Evolutionary conservation across 2,113 vertebrate species (phyloP), one percentile per base, ranked within the genome.

Genomic region (Mustela lutreola): DNA sequence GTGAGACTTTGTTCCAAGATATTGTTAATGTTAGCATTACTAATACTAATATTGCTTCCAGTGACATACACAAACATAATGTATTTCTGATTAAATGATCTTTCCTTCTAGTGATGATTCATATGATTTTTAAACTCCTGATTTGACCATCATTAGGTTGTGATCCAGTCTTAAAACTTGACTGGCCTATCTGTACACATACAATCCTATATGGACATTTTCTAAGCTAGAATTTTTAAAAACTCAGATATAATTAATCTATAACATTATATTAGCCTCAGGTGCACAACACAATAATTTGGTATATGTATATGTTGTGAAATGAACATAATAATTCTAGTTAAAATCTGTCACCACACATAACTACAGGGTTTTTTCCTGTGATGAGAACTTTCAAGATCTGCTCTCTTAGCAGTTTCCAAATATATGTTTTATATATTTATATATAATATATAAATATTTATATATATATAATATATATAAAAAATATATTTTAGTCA

Each of bases 31-130:
- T 83, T 89, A 85, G 21, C 89, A 18, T 70, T 73, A 11, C 14
- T 89, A 84, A 53, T 92, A 39, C 14, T 89, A 70, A 50, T 92
- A n/a, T 36, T 86, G 39, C 28, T 65, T 83, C 39, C 28, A 87
- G 1, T 85, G n/a, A 33, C 39, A 62, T 81, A 36, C 42, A 33
- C 28, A 36, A 65, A 53, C 31, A 53, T 85, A 79, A 65, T 14
- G 36, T 76, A 63, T 73, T 94, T 92, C 56, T 58, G 85, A 63
- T 60, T 89, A 93, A 93, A 50, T 93, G 39, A 95, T 33, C 50
- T 96, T 96, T 95, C 58, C 60, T 92, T 18, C 21, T 97, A 85
- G 65, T 82, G 31, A 36, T 79, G 39, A 90, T 62, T 90, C 12
- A 14, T 86, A 28, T 2, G 1, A 67, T 95, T 96, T 94, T 70